Conservation (phyloP, 2,797 vertebrate species). For the Anisognathus igniventris region DNA sequence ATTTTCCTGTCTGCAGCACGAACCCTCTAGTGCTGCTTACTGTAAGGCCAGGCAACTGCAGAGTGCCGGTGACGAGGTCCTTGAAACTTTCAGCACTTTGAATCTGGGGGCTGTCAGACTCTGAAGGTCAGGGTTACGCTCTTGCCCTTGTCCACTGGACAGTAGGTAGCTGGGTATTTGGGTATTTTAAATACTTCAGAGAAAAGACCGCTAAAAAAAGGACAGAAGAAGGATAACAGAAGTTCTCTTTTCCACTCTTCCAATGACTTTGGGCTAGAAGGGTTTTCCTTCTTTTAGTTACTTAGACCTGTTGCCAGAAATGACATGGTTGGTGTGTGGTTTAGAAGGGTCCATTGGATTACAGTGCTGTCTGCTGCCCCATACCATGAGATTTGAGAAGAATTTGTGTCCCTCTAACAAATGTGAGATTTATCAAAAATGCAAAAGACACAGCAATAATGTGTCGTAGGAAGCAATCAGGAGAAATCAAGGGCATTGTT, state of each 20-base stretch:
- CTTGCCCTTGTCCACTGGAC: background rate
- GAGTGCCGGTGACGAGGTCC: background rate
- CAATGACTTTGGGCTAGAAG: background rate
- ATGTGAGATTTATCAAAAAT: background rate
- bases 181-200: background rate
- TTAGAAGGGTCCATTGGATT: background rate
- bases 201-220: background rate
- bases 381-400: background rate
- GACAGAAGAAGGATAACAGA: background rate
- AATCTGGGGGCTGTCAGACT: background rate
- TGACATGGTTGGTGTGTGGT: background rate
- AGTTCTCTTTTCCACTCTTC: background rate
- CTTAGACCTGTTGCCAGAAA: slow-evolving; percentile 13
- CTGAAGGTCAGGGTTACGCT: background rate
- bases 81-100: slow-evolving; percentile 23
- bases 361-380: background rate
- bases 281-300: background rate
- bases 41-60: slow-evolving; percentile 23
- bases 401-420: background rate
- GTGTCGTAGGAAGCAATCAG: background rate
- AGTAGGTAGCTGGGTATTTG: background rate
- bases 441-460: background rate
- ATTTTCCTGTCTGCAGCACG: slow-evolving; percentile 41
- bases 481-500: slow-evolving; percentile 30
- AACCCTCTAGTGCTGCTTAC: slow-evolving; percentile 28